Conservation (phyloP, 2,797 vertebrate genomes). For the Sebastes trivittatus region DNA sequence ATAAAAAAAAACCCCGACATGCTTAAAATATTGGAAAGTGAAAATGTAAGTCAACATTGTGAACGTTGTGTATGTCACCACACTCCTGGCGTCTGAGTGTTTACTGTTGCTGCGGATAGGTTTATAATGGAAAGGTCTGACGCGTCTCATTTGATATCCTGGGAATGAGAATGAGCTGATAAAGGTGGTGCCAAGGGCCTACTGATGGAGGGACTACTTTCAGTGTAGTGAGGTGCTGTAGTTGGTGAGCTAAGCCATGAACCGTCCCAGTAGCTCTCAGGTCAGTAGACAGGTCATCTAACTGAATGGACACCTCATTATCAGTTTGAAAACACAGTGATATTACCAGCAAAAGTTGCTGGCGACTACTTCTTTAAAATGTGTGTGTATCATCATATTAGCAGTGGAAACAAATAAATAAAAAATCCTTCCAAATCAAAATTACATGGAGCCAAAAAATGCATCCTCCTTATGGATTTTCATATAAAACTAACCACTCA, state of each 20-base stretch:
- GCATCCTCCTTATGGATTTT: background rate
- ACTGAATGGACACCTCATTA: background rate
- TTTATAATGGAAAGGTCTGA: no score
- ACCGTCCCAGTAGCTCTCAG: background rate
- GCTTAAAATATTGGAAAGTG: no score
- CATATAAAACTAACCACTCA: background rate
- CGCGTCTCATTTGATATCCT: rapidly evolving
- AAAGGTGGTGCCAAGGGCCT: background rate
- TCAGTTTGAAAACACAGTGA: background rate
- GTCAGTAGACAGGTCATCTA: background rate
- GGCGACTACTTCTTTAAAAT: background rate
- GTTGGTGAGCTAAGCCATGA: background rate
- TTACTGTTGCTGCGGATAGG: no score
- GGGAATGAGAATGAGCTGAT: no score
- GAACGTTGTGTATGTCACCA: no score
- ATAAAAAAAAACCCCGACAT: no score
- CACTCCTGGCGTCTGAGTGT: rapidly evolving
- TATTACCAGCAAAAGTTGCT: background rate
- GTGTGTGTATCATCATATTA: background rate
- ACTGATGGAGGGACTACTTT: background rate
- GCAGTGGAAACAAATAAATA: background rate
- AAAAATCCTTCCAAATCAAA: background rate
- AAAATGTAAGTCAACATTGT: no score
- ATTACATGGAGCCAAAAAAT: background rate
- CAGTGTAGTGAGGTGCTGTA: background rate